Evolutionary conservation across 2,797 vertebrate genomes (phyloP).

Genomic region (Pelobates cultripes): DNA sequence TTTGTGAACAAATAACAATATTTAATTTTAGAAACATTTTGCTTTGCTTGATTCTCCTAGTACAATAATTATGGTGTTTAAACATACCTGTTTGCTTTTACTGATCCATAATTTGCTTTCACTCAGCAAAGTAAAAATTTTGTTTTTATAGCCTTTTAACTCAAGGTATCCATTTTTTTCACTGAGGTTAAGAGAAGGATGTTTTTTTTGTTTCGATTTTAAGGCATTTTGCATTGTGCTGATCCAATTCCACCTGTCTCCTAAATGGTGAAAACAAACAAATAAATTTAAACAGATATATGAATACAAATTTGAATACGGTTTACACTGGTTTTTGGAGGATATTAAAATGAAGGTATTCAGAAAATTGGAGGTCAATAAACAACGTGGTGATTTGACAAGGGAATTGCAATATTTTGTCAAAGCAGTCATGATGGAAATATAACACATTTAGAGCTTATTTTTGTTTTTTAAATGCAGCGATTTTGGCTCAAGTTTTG

Average conservation of each 20-base stretch:
- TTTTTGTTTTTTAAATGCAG: too few relatives aligned
- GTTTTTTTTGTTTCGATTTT: slow-evolving; percentile 70
- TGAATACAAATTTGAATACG: too few relatives aligned
- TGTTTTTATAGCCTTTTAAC: slow-evolving; percentile 92
- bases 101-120: slow-evolving; percentile 91
- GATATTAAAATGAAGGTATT: too few relatives aligned
- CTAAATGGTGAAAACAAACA: slow-evolving; percentile 69
- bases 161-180: slow-evolving; percentile 89
- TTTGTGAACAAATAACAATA: neutral
- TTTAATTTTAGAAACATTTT: neutral
- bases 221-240: slow-evolving; percentile 79
- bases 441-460: too few relatives aligned
- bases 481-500: too few relatives aligned
- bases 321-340: too few relatives aligned
- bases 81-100: slow-evolving; percentile 93
- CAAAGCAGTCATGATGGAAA: too few relatives aligned
- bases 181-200: slow-evolving; percentile 62
- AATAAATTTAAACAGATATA: slow-evolving; percentile 19
- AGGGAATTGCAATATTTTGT: too few relatives aligned
- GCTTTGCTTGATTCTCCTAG: neutral
- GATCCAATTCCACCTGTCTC: slow-evolving; percentile 93
- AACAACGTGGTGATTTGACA: too few relatives aligned
- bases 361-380: too few relatives aligned
- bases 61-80: neutral
- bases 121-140: slow-evolving; percentile 87